phyloP scores from a whole-genome alignment of 2,113 vertebrate species.

The Anoura caudifer region DNA sequence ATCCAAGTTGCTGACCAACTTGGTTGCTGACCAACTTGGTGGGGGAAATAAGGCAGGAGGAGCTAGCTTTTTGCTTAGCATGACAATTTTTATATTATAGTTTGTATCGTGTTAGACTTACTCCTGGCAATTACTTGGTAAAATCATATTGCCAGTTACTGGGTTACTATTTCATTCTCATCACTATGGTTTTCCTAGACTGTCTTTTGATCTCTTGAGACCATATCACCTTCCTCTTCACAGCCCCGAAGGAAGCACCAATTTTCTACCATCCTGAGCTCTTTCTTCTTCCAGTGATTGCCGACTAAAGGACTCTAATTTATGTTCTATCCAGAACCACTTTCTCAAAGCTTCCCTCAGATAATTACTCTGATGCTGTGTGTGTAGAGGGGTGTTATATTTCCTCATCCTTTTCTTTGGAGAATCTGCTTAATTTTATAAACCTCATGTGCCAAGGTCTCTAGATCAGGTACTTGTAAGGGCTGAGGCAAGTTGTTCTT shows the following conservation, averaged over 20 bases:
- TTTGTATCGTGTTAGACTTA: neutral
- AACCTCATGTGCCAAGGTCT: neutral
- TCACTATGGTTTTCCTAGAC: neutral
- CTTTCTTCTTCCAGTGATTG: neutral
- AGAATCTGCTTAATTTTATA: neutral
- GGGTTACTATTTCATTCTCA: neutral
- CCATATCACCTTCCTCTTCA: neutral
- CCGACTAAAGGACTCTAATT: neutral
- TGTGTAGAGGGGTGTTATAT: too few species aligned
- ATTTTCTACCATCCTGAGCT: neutral
- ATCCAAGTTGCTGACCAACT: neutral
- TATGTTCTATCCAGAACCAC: neutral
- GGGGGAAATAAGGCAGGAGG: neutral
- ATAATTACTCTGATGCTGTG: neutral
- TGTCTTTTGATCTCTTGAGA: neutral
- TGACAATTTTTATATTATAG: neutral
- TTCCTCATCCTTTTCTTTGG: neutral
- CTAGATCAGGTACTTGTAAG: neutral
- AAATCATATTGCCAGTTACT: neutral
- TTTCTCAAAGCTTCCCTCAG: neutral
- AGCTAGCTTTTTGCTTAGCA: neutral
- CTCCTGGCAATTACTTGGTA: neutral
- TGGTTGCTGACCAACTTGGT: neutral
- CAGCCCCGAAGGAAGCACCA: neutral
- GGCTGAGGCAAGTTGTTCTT: neutral